These are phyloP conservation scores for Australoheros scitulus DNA, from an alignment of 2,113 vertebrate genomes.

Conservation along the genomic window DNA sequence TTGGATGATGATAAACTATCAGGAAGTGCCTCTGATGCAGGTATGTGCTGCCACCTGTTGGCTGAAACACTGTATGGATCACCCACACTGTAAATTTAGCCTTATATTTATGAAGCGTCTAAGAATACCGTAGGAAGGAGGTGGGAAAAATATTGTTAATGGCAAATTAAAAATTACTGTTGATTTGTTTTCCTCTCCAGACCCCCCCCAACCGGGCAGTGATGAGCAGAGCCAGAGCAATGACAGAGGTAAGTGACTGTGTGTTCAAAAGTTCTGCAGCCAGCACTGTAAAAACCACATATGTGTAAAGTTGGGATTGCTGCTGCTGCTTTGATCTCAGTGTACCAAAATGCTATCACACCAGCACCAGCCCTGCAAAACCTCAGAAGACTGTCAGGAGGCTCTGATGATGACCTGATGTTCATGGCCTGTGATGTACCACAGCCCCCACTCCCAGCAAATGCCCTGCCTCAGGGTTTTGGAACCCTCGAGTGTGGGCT, in stretches of 20 bases:
- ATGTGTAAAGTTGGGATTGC: neutral
- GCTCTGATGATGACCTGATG: conserved; percentile 62
- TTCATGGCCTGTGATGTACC: conserved; percentile 54
- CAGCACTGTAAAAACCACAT: neutral
- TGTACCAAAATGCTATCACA: neutral
- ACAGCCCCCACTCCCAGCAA: conserved; percentile 7
- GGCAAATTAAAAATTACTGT: neutral
- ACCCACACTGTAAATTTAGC: neutral
- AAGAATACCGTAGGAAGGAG: neutral
- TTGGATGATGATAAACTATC: conserved; percentile 78
- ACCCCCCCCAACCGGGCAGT: conserved; percentile 19
- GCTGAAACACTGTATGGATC: neutral
- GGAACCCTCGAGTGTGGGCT: conserved; percentile 36
- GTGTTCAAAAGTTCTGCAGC: neutral
- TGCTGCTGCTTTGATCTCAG: conserved; percentile 29
- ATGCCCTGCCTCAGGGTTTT: conserved; percentile 28
- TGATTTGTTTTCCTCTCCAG: conserved; percentile 33
- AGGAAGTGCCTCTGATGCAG: conserved; percentile 61
- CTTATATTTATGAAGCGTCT: neutral
- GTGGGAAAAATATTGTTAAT: neutral
- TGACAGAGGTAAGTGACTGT: conserved; percentile 46
- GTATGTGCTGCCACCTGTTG: conserved; percentile 66
- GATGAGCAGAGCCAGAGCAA: conserved; percentile 57
- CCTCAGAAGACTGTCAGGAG: conserved; percentile 37
- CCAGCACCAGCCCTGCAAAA: conserved; percentile 43